Percentiles rank a stretch among this genome's conserved stretches.
Conservation (phyloP, 92 coral and sea anemone genomes). For the Paramuricea clavata region DNA sequence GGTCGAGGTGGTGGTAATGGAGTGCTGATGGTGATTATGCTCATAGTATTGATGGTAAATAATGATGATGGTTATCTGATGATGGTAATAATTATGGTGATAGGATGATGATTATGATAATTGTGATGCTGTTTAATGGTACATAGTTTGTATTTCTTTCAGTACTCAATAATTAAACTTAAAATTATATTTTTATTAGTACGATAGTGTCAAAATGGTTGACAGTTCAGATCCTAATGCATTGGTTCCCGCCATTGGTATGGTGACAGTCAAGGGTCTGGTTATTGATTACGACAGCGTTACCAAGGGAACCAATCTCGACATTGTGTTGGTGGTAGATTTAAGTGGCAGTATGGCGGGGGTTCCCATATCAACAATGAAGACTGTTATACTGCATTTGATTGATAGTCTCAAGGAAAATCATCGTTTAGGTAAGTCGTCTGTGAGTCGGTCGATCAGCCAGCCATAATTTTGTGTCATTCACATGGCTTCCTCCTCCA, state of each 20-base stretch:
- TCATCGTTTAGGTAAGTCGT: slow-evolving; percentile 19
- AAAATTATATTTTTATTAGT: neutral
- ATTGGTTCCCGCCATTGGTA: slow-evolving; percentile 9
- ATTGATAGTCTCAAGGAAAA: slow-evolving; percentile 16
- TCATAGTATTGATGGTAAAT: too few species aligned
- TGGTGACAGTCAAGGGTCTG: slow-evolving; percentile 34
- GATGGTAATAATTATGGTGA: too few species aligned
- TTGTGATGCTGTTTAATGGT: too few species aligned
- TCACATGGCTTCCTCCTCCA: too few species aligned
- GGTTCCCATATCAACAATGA: slow-evolving; percentile 19
- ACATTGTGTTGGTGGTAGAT: slow-evolving; percentile 36
- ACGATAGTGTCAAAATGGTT: slow-evolving; percentile 11
- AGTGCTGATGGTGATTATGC: too few species aligned
- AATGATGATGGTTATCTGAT: too few species aligned
- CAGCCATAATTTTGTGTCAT: too few species aligned
- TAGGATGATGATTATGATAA: too few species aligned
- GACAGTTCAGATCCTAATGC: slow-evolving; percentile 16
- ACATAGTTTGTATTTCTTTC: too few species aligned
- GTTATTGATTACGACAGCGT: slow-evolving; percentile 25
- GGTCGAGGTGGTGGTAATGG: too few species aligned
- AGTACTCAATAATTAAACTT: too few species aligned
- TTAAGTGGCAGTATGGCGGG: slow-evolving; percentile 30
- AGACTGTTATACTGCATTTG: neutral
- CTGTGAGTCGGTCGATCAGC: neutral
- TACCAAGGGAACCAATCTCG: slow-evolving; percentile 19